These are phyloP conservation scores for human DNA, from an alignment of 2,113 vertebrate genomes.

Conservation along the genomic window DNA sequence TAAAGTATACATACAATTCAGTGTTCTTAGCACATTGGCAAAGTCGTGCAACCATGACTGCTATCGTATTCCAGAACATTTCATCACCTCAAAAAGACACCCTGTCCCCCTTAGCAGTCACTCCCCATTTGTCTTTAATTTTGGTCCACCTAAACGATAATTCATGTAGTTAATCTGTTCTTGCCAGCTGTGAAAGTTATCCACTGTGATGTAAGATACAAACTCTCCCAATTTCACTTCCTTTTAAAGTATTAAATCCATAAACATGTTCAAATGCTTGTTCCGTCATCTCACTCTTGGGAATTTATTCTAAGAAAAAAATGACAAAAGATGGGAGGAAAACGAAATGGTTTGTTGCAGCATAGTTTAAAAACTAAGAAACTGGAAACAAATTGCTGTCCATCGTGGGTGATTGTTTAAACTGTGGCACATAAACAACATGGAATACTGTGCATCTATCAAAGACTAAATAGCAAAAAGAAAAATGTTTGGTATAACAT, in stretches of 20 bases:
- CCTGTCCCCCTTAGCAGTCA: neutral
- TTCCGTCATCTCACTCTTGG: neutral
- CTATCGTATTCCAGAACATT: neutral
- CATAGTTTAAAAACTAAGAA: constrained; percentile 16
- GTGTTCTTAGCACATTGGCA: neutral
- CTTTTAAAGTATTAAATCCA: constrained; percentile 22
- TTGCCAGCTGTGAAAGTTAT: neutral
- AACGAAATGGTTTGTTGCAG: neutral
- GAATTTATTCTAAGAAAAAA: constrained; percentile 8
- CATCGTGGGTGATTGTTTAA: neutral
- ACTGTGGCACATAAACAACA: constrained; percentile 24
- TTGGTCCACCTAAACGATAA: neutral
- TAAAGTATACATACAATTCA: neutral
- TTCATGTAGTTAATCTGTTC: neutral
- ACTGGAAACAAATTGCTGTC: neutral
- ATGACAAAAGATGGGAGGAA: neutral
- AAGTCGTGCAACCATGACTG: neutral
- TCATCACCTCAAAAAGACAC: neutral
- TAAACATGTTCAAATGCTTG: neutral
- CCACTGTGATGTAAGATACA: neutral
- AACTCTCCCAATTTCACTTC: neutral
- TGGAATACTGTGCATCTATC: neutral
- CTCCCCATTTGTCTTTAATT: neutral
- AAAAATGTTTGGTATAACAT: constrained; percentile 5
- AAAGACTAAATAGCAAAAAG: neutral